Base-by-base conservation (phyloP, 2,113 vertebrate genomes). In the Columbina picui region DNA sequence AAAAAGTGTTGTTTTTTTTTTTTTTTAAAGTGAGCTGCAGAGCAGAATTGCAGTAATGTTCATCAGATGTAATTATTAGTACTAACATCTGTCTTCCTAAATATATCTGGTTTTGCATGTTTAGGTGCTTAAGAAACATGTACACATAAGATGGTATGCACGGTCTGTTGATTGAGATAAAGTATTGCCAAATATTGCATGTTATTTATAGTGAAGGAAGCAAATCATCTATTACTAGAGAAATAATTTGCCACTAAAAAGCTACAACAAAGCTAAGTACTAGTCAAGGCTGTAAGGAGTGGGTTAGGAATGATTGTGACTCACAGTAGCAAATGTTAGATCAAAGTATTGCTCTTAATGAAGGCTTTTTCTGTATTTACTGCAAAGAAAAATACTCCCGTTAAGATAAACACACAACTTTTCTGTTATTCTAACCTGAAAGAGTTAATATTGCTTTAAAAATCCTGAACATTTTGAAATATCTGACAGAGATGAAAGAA, bases 401-500 rank as follows among this genome's bases (percentile, higher is more conserved):
- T 67, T 84, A 80, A 68, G 68, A 67, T 43, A 73, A 65, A 90
- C 21, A 10, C 36, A 59, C 1, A 7, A 57, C 53, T 29, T 84
- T 2, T 91, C 14, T 41, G 9, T 32, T 74, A 56, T 84, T 81
- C 34, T 67, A 70, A 86, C 25, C 22, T 56, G 59, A 84, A 94
- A 90, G 56, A 78, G 71, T 92, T 96, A 95, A 93, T 74, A 88
- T 18, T 47, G 32, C 43, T 85, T 80, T 78, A 20, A 90, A 97
- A 95, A 81, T 74, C 43, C 39, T 63, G 63, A 90, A 63, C 63
- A 80, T 76, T 90, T 94, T 93, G 38, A 90, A 88, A 84, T 80
- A 75, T 87, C 34, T 96, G 92, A 92, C 95, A 88, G 71, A 93
- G 45, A 90, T 49, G 14, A 93, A 93, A 93, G 78, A 91, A 94